Percentiles rank a stretch among this genome's conserved stretches.
Conservation (phyloP, 2,888 invertebrate genomes). For the Acanthosepion lycidas region DNA sequence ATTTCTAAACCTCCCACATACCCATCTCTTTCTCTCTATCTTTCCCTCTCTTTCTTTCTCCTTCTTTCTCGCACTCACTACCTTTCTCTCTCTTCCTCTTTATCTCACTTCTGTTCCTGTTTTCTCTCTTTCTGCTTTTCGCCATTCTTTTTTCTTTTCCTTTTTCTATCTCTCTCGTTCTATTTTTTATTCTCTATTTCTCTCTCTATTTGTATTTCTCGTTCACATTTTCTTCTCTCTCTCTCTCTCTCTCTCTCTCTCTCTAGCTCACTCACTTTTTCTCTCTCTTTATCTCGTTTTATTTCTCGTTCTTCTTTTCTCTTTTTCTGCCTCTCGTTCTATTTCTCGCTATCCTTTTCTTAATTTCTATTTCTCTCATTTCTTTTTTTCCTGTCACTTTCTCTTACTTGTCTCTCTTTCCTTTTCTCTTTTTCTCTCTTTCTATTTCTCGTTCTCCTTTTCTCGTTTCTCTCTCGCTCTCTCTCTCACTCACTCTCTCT, state of each 20-base stretch:
- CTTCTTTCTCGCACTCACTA: background rate
- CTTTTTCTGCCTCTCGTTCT: too few species aligned
- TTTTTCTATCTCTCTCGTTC: background rate
- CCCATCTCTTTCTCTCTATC: background rate
- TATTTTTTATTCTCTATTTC: too few species aligned
- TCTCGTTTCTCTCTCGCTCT: background rate
- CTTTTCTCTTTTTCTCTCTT: background rate
- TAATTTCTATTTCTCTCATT: too few species aligned
- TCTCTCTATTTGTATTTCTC: background rate
- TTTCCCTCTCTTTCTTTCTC: background rate
- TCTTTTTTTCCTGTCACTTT: background rate
- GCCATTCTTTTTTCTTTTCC: background rate
- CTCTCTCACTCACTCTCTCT: too few species aligned
- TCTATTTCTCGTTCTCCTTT: background rate
- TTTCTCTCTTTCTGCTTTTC: background rate
- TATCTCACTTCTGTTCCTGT: too few species aligned
- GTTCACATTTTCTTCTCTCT: background rate
- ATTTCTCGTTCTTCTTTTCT: too few species aligned
- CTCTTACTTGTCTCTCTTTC: background rate
- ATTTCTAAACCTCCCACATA: too few species aligned
- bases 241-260: background rate
- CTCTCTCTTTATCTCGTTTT: background rate
- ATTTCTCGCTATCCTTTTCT: too few species aligned
- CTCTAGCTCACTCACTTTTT: background rate
- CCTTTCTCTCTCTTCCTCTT: background rate